Evolutionary conservation across 2,113 vertebrate genomes (phyloP).

Genomic region (Syngnathus scovelli): DNA sequence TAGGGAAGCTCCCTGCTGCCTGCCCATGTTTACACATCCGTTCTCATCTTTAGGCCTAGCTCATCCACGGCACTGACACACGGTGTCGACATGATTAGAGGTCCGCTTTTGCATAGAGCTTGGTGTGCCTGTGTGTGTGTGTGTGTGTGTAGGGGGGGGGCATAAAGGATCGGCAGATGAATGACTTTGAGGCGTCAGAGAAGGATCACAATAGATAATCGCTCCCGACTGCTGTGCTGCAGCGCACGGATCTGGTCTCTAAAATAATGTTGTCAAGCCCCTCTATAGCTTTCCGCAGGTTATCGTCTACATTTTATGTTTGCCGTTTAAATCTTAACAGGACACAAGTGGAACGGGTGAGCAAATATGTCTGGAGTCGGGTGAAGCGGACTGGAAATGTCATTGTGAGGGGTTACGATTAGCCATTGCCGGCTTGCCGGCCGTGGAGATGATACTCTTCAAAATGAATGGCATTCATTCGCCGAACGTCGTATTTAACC

Average conservation of each 20-base stretch:
- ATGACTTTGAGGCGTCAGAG: conserved; percentile 66
- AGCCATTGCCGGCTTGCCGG: conserved; percentile 53
- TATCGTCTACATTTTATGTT: conserved; percentile 72
- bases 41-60: conserved; percentile 65
- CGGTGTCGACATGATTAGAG: conserved; percentile 65
- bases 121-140: conserved; percentile 17
- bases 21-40: conserved; percentile 66
- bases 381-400: conserved; percentile 71
- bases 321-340: conserved; percentile 77
- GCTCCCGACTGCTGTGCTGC: conserved; percentile 53
- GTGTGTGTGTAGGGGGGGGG: conserved; percentile 12
- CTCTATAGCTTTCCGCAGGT: conserved; percentile 62
- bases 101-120: conserved; percentile 56
- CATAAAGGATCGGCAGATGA: conserved; percentile 67
- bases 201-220: conserved; percentile 74
- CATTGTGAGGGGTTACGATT: conserved; percentile 66
- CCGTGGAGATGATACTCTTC: conserved; percentile 60
- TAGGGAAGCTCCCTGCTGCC: conserved; percentile 53
- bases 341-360: conserved; percentile 64
- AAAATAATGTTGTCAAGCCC: conserved; percentile 72
- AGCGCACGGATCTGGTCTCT: conserved; percentile 71
- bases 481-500: conserved; percentile 56
- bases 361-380: conserved; percentile 71
- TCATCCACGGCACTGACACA: conserved; percentile 67
- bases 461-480: conserved; percentile 52